These are phyloP conservation scores for Diadema setosum DNA, from an alignment of 35 echinoderm and acorn worm genomes.

Conservation along the genomic window DNA sequence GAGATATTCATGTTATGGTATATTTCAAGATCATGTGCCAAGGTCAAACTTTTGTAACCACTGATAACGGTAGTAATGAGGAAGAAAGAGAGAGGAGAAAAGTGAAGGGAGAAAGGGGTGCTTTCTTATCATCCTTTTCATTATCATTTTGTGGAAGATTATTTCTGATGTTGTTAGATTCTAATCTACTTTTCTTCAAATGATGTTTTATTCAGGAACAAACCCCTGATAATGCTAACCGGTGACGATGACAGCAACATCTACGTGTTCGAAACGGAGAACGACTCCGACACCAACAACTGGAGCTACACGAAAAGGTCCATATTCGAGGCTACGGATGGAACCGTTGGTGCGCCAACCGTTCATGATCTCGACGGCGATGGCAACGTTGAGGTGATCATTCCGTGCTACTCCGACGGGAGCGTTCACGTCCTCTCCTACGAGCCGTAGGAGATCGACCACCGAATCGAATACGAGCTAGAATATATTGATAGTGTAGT, in stretches of 20 bases:
- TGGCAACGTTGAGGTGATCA: slow-evolving; percentile 68
- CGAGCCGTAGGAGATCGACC: slow-evolving; percentile 35
- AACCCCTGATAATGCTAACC: slow-evolving; percentile 65
- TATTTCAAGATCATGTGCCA: too few relatives aligned
- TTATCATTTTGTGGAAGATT: too few relatives aligned
- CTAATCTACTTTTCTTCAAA: too few relatives aligned
- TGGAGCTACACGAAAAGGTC: slow-evolving; percentile 68
- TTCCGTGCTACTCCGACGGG: slow-evolving; percentile 56
- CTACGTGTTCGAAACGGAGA: slow-evolving; percentile 68
- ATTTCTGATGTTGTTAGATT: too few relatives aligned
- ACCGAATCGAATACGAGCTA: too few relatives aligned
- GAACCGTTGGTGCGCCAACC: slow-evolving; percentile 68
- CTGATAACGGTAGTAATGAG: too few relatives aligned
- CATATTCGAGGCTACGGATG: slow-evolving; percentile 52
- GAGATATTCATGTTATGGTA: too few relatives aligned
- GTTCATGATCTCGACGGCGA: slow-evolving; percentile 61
- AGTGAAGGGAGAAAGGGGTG: too few relatives aligned
- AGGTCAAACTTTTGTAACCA: too few relatives aligned
- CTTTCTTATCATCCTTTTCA: too few relatives aligned
- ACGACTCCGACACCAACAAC: slow-evolving; percentile 44
- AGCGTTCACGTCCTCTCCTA: slow-evolving; percentile 51
- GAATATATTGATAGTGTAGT: too few relatives aligned
- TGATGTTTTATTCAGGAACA: slow-evolving; percentile 17
- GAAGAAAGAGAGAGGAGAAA: too few relatives aligned
- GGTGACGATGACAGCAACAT: slow-evolving; percentile 82